A percentile compares a stretch with the other conserved stretches of the same genome.
Evolutionary conservation across 2,797 vertebrate species (phyloP).

Genomic region (Pangasius krempfi): DNA sequence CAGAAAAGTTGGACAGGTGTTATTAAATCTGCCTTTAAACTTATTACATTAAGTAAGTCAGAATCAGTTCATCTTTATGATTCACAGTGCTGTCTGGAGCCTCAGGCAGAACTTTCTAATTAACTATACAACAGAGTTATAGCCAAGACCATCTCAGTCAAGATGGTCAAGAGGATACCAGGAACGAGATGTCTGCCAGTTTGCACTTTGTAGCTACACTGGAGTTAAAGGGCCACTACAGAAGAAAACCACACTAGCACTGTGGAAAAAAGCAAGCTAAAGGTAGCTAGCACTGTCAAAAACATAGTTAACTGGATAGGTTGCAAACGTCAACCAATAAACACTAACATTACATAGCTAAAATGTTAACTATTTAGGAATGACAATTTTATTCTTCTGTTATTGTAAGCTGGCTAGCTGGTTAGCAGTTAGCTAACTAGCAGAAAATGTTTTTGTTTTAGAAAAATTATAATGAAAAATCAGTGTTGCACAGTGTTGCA

Average conservation of each 20-base stretch:
- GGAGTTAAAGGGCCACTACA: neutral
- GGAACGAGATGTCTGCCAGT: neutral
- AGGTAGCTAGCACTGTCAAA: neutral
- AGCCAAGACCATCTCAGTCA: conserved; percentile 2
- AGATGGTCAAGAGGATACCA: neutral
- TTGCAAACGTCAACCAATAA: neutral
- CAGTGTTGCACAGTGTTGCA: neutral
- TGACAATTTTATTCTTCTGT: neutral
- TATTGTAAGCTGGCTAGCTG: neutral
- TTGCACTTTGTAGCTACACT: neutral
- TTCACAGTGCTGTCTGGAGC: conserved; percentile 36
- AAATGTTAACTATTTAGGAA: neutral
- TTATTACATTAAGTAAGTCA: conserved; percentile 44
- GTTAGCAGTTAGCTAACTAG: neutral
- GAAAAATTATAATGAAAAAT: neutral
- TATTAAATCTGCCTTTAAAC: conserved; percentile 41
- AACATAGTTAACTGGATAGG: neutral
- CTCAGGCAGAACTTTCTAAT: conserved; percentile 8
- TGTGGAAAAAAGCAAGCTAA: neutral
- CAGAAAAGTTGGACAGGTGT: conserved; percentile 35
- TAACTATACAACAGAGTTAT: conserved; percentile 2
- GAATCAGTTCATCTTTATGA: conserved; percentile 32
- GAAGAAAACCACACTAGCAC: neutral
- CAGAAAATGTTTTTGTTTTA: neutral
- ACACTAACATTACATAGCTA: neutral